These are phyloP conservation scores for Eurystomus glaucurus DNA, from an alignment of 2,797 vertebrate species.

Conservation along the genomic window DNA sequence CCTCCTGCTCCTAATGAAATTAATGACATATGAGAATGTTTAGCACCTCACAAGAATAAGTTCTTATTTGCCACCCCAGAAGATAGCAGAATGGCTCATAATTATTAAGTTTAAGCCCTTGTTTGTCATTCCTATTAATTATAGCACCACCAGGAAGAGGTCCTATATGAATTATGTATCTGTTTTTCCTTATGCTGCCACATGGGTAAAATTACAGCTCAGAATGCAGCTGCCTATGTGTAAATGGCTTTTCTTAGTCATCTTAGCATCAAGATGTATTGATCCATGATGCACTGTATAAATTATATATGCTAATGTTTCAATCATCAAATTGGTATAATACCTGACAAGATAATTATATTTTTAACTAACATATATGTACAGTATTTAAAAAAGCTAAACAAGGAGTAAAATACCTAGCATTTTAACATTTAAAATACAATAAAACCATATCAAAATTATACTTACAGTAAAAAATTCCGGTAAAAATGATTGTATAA, in stretches of 20 bases:
- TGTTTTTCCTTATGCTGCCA: not conserved
- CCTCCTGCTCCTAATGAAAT: not conserved
- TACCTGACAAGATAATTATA: not conserved
- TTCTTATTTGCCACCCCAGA: not conserved
- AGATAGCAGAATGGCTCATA: not conserved
- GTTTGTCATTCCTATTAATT: not conserved
- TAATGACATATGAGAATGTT: not conserved
- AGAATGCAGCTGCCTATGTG: not conserved
- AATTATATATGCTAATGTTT: slow-evolving; percentile 2
- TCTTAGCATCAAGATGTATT: not conserved
- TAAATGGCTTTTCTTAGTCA: not conserved
- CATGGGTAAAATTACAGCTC: not conserved
- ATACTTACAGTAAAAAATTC: not conserved
- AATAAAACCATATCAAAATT: not conserved
- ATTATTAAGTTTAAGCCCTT: not conserved
- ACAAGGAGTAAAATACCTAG: not conserved
- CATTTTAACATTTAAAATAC: not conserved
- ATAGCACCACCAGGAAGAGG: not conserved
- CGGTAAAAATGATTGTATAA: not conserved
- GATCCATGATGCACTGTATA: not conserved
- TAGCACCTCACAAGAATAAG: not conserved
- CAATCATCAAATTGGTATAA: not conserved
- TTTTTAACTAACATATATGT: not conserved
- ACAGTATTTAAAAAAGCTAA: not conserved
- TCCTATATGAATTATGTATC: not conserved